Evolutionary conservation across 2,113 vertebrate species (phyloP).

Genomic region (Delphinus delphis): DNA sequence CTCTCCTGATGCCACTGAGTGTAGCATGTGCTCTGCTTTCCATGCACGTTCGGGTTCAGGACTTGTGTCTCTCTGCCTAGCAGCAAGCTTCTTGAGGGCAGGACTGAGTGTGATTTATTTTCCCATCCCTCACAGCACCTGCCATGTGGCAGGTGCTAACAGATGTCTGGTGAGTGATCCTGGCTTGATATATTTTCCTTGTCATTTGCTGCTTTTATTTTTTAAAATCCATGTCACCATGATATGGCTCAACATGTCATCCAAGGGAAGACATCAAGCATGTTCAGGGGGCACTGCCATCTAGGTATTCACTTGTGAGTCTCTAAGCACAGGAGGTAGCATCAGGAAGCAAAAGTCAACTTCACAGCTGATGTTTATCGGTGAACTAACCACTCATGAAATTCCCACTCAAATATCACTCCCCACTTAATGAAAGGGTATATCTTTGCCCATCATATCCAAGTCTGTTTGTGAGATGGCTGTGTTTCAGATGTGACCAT

Average conservation of each 20-base stretch:
- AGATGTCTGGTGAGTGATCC: neutral
- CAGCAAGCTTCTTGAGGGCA: neutral
- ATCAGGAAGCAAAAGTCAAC: neutral
- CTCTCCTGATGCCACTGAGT: neutral
- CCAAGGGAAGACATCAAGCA: neutral
- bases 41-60: accelerated
- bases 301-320: neutral
- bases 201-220: neutral
- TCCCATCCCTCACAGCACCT: neutral
- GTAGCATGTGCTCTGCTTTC: neutral
- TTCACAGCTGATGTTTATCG: neutral
- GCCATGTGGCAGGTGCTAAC: neutral
- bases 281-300: neutral
- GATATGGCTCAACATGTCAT: neutral
- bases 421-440: neutral
- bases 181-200: neutral
- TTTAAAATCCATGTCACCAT: neutral
- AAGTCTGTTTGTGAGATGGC: neutral
- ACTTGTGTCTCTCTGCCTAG: neutral
- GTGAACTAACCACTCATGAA: neutral
- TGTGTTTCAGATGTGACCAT: neutral
- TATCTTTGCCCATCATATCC: neutral
- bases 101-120: neutral
- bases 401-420: neutral
- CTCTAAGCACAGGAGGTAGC: neutral